Evolutionary conservation across 2,797 vertebrate genomes (phyloP).

Genomic region (Leuciscus waleckii): DNA sequence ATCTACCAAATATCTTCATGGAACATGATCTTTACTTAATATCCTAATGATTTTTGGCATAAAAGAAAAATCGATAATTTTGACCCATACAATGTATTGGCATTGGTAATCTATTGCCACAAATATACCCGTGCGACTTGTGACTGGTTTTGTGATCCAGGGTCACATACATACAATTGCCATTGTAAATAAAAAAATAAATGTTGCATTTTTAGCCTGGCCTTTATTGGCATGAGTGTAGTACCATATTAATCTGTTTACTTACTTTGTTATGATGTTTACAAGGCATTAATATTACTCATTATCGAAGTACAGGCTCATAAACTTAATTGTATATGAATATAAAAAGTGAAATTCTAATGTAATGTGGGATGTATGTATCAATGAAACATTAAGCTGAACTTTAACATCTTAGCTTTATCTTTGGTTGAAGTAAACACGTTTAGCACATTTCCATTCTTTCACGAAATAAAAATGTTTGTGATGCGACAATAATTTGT

Average conservation of each 20-base stretch:
- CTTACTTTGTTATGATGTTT: background rate
- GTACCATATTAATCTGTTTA: background rate
- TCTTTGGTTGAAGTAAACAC: background rate
- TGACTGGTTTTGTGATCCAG: no score
- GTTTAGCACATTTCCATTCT: background rate
- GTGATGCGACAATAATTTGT: slow-evolving; percentile 1
- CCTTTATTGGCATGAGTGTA: background rate
- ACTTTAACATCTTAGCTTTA: background rate
- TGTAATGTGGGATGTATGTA: no score
- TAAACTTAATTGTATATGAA: background rate
- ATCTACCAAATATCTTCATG: no score
- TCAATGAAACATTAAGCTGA: background rate
- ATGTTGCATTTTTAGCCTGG: background rate
- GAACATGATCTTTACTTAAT: no score
- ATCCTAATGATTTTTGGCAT: no score
- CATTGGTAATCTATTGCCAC: no score
- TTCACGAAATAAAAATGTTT: background rate
- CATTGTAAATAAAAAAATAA: background rate
- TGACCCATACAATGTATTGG: no score
- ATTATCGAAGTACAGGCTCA: background rate
- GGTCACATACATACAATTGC: background rate
- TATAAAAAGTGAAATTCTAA: background rate
- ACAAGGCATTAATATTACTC: background rate
- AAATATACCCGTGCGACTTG: no score
- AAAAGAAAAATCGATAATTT: no score